phyloP scores from a whole-genome alignment of 2,888 invertebrate species.

The Scaeva pyrastri region DNA sequence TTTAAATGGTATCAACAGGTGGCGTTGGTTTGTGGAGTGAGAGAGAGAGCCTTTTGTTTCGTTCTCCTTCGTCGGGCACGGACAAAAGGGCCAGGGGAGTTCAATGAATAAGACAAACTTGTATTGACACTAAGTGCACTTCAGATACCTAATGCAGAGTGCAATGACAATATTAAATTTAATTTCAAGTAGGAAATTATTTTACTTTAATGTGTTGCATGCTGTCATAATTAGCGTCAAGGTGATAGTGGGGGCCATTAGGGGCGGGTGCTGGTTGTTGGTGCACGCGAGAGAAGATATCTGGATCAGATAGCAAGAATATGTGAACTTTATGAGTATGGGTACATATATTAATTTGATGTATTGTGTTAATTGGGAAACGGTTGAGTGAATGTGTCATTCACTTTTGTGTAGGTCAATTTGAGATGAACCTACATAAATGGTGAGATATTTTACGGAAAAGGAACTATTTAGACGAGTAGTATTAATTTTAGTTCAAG shows the following conservation, averaged over 20 bases:
- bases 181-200: constrained; percentile 7
- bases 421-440: not conserved
- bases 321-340: constrained; percentile 47
- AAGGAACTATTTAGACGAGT: not conserved
- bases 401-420: constrained; percentile 54
- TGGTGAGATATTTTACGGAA: constrained; percentile 3
- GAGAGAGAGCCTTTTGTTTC: not conserved
- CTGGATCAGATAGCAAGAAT: constrained; percentile 32
- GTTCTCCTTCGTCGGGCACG: not conserved
- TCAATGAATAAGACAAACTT: constrained; percentile 59
- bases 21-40: no score
- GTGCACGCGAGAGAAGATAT: not conserved
- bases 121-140: constrained; percentile 38
- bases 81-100: not conserved
- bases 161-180: constrained; percentile 40
- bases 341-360: not conserved
- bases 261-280: no score
- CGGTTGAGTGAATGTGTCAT: constrained; percentile 34
- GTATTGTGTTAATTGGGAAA: constrained; percentile 64
- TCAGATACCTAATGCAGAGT: not conserved
- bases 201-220: constrained; percentile 37
- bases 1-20: constrained; percentile 63
- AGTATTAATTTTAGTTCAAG: constrained; percentile 7
- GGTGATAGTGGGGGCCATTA: constrained; percentile 51
- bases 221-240: constrained; percentile 65